Base-by-base conservation (phyloP, 2,113 vertebrate genomes). In the Chionomys nivalis region DNA sequence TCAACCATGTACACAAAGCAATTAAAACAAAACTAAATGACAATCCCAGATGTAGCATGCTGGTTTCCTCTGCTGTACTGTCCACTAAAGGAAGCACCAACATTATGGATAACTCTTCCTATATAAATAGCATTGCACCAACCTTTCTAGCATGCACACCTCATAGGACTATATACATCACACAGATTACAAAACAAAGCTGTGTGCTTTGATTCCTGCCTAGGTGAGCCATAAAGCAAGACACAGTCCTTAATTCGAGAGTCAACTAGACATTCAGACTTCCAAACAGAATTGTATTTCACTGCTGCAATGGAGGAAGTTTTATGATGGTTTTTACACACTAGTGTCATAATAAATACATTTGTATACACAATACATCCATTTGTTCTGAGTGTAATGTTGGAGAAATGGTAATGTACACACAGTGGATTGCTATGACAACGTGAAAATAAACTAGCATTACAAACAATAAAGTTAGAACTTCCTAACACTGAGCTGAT, bases 1-100 rank as follows among this genome's bases (percentile, higher is more conserved):
- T 2, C 82, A 87, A 36, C 83, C n/a, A 52, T 17, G n/a, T 23
- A 73, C 19, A 88, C 3, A 75, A 7, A 7, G 8, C 28, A 93
- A 36, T 93, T 42, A 79, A 89, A 96, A 75, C 21, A 11, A 93
- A 75, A 88, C 90, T 52, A 87, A 89, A 85, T 61, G 52, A n/a
- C 72, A 83, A 90, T 82, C 12, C 2, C 33, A 58, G 52, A 49
- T 4, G 85, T 19, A 3, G 24, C 10, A 70, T 0, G 1, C 73
- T 13, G 68, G 36, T 76, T 83, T 66, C 89, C 89, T 88, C 90
- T 68, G 0, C 23, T 42, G 21, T 8, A 28, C 0, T 0, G 0
- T 72, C 70, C n/a, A 65, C 39, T 49, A 55, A 42, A n/a, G 58
- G n/a, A 31, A 68, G 68, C 76, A 24, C 77, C 94, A 66, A 68